Evolutionary conservation across 2,113 vertebrate genomes (phyloP), one percentile per base, ranked within the genome.

Genomic region (Willisornis vidua): DNA sequence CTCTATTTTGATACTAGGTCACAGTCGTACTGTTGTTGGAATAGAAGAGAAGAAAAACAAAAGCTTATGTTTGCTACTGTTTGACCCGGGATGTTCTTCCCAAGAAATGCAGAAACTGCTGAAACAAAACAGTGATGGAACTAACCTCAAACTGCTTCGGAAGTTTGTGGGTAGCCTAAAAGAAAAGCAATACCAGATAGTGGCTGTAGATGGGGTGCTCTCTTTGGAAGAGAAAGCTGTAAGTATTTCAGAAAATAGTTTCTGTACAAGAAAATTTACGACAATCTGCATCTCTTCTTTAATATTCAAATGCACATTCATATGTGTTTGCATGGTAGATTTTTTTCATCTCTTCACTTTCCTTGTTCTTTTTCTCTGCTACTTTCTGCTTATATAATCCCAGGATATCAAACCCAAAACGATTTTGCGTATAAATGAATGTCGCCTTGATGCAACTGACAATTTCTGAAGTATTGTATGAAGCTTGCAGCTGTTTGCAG

Each of bases 141-240:
- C 89, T 35, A 97, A 77, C 70, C 57, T 99, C 54, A 98, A 91
- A 74, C 95, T 96, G 7, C 92, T 99, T 66, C 97, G 98, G 65
- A 99, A 97, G 93, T 98, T 97, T 92, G 82, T 97, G 31, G 89
- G 98, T 66, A 97, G 97, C 96, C 97, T 99, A 81, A 99, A 99
- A 96, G 98, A 99, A 97, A 98, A 97, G 79, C 99, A 99, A 39
- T 99, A 99, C 97, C 99, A 99, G 92, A 97, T 99, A 89, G 98
- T 99, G 93, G 94, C 98, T 73, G 96, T 98, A 91, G 98, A 98
- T 87, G 99, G 98, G 8, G 43, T 98, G 15, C 97, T 99, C 45
- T 97, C 99, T n/a, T 77, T 96, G 46, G 98, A 99, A 72, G 99
- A 99, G 92, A 99, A 98, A 97, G 87, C 89, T 89, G 99, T 99